phyloP scores from a whole-genome alignment of 2,797 vertebrate genomes.

The Leptodactylus fallax region DNA sequence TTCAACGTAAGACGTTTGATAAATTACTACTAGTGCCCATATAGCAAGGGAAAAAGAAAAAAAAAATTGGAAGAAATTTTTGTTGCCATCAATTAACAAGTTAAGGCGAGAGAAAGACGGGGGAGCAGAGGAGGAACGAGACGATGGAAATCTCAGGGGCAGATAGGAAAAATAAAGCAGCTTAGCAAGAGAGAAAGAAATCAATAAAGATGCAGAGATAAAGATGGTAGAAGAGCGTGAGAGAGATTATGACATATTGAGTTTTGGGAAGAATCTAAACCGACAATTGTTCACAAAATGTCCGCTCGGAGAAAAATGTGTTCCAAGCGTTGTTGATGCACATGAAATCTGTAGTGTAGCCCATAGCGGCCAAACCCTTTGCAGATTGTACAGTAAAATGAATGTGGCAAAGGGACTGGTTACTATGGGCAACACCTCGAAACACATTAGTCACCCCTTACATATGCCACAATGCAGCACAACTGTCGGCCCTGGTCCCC shows the following conservation, averaged over 20 bases:
- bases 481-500: neutral
- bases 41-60: neutral
- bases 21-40: neutral
- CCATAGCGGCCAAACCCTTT: neutral
- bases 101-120: neutral
- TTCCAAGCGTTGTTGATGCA: constrained; percentile 1
- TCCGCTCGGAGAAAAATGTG: constrained; percentile 11
- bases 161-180: constrained; percentile 29
- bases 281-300: constrained; percentile 29
- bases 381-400: neutral
- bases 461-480: neutral
- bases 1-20: neutral
- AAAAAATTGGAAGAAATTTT: neutral
- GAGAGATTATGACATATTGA: constrained; percentile 57
- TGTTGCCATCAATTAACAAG: neutral
- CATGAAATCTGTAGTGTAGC: neutral
- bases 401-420: neutral
- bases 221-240: constrained; percentile 32
- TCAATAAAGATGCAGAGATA: constrained; percentile 41
- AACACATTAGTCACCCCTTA: neutral
- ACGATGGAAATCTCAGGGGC: constrained; percentile 24
- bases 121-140: neutral
- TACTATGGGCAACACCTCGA: neutral
- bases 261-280: constrained; percentile 44
- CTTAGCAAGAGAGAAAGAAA: constrained; percentile 39